Base-by-base conservation (phyloP, 2,113 vertebrate species). In the Psammodynastes pulverulentus region DNA sequence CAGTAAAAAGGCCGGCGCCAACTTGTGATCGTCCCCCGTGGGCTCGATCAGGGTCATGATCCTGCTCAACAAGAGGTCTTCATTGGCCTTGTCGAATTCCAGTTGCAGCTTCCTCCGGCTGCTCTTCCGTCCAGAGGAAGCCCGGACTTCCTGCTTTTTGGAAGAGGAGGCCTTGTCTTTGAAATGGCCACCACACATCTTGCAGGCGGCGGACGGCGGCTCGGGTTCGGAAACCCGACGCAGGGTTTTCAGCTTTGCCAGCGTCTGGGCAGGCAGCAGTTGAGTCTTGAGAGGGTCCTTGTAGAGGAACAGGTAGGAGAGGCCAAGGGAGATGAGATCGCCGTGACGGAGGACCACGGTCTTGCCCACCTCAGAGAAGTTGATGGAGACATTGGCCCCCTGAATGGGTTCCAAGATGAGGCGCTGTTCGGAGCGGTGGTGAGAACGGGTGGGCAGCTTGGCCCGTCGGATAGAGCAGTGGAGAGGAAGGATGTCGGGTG, bases 221-320 rank as follows among this genome's bases (percentile, higher is more conserved):
- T 95, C 95, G 0, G 95, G 95, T 2, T 98, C 97, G 0, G 93
- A 96, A 1, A 97, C 67, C 29, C 97, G 98, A 0, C 97, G 98
- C 90, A 98, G 96, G 0, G 98, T 96, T 7, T 97, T 97, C 12
- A 99, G 98, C 92, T 97, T 96, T 45, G 98, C 98, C 94, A 99
- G 95, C 15, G 98, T 98, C 95, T 97, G 98, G 0, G 97, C 91
- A 0, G 99, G 98, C 93, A 99, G 97, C 0, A 97, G 97, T 94
- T 98, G 98, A 9, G 98, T 97, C 49, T 98, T 98, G 1, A 96
- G 95, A 0, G 99, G 99, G 94, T 99, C 99, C 95, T 99, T 99
- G 97, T 99, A 99, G 92, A 99, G 98, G 90, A 99, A 98, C 96
- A 99, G 97, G 96, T 99, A 99, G 95, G 99, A 98, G 12, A 98